Percentiles rank a stretch among this genome's conserved stretches.
These are phyloP conservation scores for Crioceris asparagi DNA, from an alignment of 2,888 invertebrate species.

Conservation along the genomic window DNA sequence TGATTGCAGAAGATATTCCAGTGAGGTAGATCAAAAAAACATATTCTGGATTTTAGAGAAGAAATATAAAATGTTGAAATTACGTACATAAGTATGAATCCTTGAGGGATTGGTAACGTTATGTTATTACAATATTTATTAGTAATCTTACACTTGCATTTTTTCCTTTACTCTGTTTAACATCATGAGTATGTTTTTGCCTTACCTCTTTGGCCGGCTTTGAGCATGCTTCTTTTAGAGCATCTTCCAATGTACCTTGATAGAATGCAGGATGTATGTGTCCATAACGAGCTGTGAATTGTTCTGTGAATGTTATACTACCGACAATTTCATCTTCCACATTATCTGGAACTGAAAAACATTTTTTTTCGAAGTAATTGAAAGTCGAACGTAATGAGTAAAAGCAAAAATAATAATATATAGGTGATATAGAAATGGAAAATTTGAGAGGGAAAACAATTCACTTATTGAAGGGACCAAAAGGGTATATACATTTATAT, in stretches of 20 bases:
- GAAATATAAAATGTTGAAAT: too few relatives aligned
- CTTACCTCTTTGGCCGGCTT: slow-evolving; percentile 82
- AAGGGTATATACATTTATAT: not conserved
- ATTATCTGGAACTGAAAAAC: slow-evolving; percentile 67
- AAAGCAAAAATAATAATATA: not conserved
- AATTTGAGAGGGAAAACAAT: too few relatives aligned
- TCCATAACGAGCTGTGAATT: slow-evolving; percentile 79
- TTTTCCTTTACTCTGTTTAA: too few relatives aligned
- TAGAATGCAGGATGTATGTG: slow-evolving; percentile 82
- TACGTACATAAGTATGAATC: too few relatives aligned
- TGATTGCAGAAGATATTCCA: too few relatives aligned
- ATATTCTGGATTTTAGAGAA: too few relatives aligned
- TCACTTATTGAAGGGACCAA: too few relatives aligned
- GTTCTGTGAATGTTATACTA: slow-evolving; percentile 74
- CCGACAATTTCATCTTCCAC: slow-evolving; percentile 78
- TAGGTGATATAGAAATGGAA: too few relatives aligned
- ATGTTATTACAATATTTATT: too few relatives aligned
- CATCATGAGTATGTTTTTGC: slow-evolving; percentile 13
- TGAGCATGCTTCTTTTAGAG: slow-evolving; percentile 79
- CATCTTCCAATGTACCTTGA: slow-evolving; percentile 83
- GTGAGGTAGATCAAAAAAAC: too few relatives aligned
- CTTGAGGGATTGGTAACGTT: too few relatives aligned
- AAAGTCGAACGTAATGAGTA: not conserved
- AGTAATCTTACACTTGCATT: too few relatives aligned
- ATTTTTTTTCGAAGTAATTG: not conserved